Conservation (phyloP, 1,140 invertebrate species). For the Chymomyza costata region DNA sequence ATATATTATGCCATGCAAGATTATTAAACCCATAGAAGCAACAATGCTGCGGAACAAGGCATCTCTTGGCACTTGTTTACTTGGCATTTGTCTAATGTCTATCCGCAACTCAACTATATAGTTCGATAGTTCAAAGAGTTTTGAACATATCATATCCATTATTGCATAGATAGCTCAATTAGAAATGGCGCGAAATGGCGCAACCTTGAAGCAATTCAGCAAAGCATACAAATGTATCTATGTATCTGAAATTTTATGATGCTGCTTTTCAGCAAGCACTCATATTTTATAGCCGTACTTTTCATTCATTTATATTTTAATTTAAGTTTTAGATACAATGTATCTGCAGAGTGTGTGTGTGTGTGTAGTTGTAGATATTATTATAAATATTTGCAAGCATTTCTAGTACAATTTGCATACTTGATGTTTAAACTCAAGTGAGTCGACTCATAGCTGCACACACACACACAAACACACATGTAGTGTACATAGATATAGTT, state of each 20-base stretch:
- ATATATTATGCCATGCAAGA: conserved; percentile 1
- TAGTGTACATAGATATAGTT: conserved; percentile 10
- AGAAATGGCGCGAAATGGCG: too few species aligned
- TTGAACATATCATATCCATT: too few species aligned
- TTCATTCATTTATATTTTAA: conserved; percentile 23
- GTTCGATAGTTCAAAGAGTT: conserved; percentile 52
- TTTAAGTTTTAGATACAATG: conserved; percentile 24
- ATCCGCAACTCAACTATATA: conserved; percentile 12
- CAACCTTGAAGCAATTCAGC: too few species aligned
- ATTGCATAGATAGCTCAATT: conserved; percentile 1
- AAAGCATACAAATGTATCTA: too few species aligned
- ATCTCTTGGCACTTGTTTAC: too few species aligned
- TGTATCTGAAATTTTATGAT: conserved; percentile 51
- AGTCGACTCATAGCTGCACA: conserved; percentile 4
- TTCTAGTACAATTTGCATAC: conserved; percentile 28
- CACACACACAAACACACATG: not conserved
- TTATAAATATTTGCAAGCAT: conserved; percentile 41
- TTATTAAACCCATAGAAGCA: conserved; percentile 12
- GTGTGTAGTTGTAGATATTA: too few species aligned
- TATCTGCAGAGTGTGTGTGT: too few species aligned
- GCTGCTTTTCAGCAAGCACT: conserved; percentile 50
- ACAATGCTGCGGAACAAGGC: too few species aligned
- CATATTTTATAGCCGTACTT: conserved; percentile 36
- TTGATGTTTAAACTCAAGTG: too few species aligned
- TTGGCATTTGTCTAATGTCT: conserved; percentile 27